These are phyloP conservation scores for Drosophila anceps DNA, from an alignment of 2,888 invertebrate species.

Conservation along the genomic window DNA sequence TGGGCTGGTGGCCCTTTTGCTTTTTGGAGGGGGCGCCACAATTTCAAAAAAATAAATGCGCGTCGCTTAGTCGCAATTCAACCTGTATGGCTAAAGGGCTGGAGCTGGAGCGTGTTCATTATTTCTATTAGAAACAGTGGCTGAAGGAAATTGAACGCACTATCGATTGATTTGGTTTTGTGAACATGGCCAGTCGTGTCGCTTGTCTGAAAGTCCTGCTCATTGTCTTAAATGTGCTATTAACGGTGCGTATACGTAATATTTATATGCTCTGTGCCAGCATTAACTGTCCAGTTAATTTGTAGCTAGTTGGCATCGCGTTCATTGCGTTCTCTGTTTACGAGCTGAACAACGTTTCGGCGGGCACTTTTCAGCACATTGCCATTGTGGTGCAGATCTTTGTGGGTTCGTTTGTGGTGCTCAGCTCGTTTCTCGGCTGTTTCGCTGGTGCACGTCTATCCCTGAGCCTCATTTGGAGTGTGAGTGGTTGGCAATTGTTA, in stretches of 20 bases:
- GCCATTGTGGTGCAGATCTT: conserved; percentile 86
- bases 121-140: conserved; percentile 8
- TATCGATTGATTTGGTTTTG: conserved; percentile 57
- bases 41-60: conserved; percentile 69
- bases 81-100: conserved; percentile 68
- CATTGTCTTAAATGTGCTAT: conserved; percentile 76
- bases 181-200: conserved; percentile 75
- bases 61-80: conserved; percentile 70
- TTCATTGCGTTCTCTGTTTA: conserved; percentile 80
- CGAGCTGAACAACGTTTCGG: conserved; percentile 78
- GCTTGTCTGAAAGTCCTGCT: conserved; percentile 77
- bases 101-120: conserved; percentile 36
- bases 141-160: conserved; percentile 44
- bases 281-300: neutral
- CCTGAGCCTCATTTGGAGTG: conserved; percentile 93
- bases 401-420: conserved; percentile 90
- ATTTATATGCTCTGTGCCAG: conserved; percentile 1
- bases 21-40: conserved; percentile 57
- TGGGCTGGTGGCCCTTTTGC: conserved; percentile 42
- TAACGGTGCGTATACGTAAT: conserved; percentile 81
- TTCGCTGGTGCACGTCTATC: conserved; percentile 95
- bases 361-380: conserved; percentile 81
- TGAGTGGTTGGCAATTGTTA: conserved; percentile 85
- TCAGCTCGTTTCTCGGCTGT: conserved; percentile 95
- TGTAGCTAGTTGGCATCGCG: conserved; percentile 77